Evolutionary conservation across 2,113 vertebrate species (phyloP), one percentile per base, ranked within the genome.

Genomic region (Cryptotis parvus): DNA sequence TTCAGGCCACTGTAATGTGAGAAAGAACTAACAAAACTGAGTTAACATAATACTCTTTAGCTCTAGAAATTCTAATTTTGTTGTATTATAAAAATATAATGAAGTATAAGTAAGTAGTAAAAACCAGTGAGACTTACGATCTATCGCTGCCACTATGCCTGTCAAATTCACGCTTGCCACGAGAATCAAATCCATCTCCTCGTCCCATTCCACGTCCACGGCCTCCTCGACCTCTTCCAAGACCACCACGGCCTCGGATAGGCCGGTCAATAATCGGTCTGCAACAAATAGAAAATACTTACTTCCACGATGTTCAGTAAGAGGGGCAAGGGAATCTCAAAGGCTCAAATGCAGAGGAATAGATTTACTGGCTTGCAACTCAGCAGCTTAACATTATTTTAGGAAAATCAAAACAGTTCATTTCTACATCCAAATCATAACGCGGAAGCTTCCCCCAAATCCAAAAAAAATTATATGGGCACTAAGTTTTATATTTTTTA

Each of bases 141-240:
- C 98, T 98, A 97, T 99, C 99, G 29, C 99, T 99, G 97, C 99
- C 99, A 55, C 99, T 99, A 94, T 99, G 99, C 94, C 99, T 98
- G 97, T 99, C 99, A 91, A 99, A 99, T 98, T 99, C 99, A 55
- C 99, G 99, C 39, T 99, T 99, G 97, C 99, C 99, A 66, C 99
- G 98, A 3, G 99, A 98, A 96, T 99, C 99, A 94, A 99, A 99
- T 29, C 99, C 99, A 52, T 99, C 99, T 3, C 97, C 98, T 95
- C 99, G 98, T 94, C 99, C 99, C 97, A 99, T 98, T 45, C 99
- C 99, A 22, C 99, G 99, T 1, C 99, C 99, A 3, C 99, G 98
- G 37, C 98, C 98, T 0, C 99, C 99, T 1, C 99, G 98, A 55
- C 99, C 99, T 91, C 98, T 95, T 90, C 98, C 98, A 27, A 98